Base-by-base conservation (phyloP, 2,113 vertebrate species). In the Varanus salvator region DNA sequence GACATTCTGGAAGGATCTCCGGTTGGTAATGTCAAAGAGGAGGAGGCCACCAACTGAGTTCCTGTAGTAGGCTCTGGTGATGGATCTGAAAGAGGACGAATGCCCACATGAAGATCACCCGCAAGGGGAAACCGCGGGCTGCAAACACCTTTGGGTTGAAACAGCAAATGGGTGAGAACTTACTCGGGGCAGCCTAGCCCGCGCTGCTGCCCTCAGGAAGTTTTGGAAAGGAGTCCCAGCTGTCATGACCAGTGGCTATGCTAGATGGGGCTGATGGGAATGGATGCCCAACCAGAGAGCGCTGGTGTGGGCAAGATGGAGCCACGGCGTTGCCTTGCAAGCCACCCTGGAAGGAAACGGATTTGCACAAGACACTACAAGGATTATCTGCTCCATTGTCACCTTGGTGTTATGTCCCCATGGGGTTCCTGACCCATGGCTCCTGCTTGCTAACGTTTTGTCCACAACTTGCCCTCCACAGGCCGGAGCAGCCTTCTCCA, bases 1-100 rank as follows among this genome's bases (percentile, higher is more conserved):
- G 87, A 99, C 98, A 8, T 99, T 99, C 96, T 99, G 98, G 97
- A 99, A 99, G 89, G 99, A 99, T 90, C 98, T 97, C 76, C 98
- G 98, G 97, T 99, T 99, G 90, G 99, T 99, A 96, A 99, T 99
- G 97, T 99, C 99, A 92, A 99, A 99, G 83, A 99, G 98, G 87
- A 99, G 97, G 66, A 99, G 98, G 9, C 99, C 99, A 0, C 99
- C 99, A n/a, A 99, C 99, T 0, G 99, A 99, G 96, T 99, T 99
- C 93, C 99, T 98, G 97, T 98, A 98, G 97, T 98, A 98, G 87
- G 98, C 98, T 86, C 97, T 96, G 89, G 98, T 98, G 95, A 98
- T 98, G 90, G 98, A 98, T 95, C 98, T 98, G 95, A 82, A 94
- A 96, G 82, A 38, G 34, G 96, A 93, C 8, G 78, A 93, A 89